Base-by-base conservation (phyloP, 37 sponge, comb jelly and placozoan genomes). In the Cliona cf. orientalis region DNA sequence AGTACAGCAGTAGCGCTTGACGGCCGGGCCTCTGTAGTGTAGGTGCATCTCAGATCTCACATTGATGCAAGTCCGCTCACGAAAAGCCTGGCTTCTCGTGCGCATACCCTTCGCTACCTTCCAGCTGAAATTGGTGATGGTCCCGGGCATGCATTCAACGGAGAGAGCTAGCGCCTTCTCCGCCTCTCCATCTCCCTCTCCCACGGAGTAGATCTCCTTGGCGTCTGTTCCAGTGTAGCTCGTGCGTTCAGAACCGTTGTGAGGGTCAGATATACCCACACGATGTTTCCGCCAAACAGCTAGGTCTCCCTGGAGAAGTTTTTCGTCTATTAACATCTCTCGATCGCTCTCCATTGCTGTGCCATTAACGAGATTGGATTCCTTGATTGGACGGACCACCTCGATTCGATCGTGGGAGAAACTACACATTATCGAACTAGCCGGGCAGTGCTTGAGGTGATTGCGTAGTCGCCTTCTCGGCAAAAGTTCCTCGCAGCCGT, bases 391-490 rank as follows among this genome's bases (percentile, higher is more conserved):
- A 21, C 32, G 17, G 7, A 19, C 19, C 25, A 26, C 40, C 42
- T 33, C 41, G 23, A 39, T 26, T 43, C 82, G 39, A 34, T 71
- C 43, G 37, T 82, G 42, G 21, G 59, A 45, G 73, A 82, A 82
- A 0, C 38, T 21, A 23, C 91, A 90, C 63, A 56, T 23, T 3
- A 85, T 32, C 0, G 62, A 55, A 70, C 86, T 90, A 9, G 91
- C 91, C 2, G 91, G 86, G 45, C 91, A 90, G 72, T 58, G 76
- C 36, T 73, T 55, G n/a, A 90, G 3, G 80, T 90, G 91, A 14
- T 0, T 49, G 4, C 31, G 1, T 9, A 90, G 41, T 2, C 61
- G 49, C 26, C 25, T 46, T 42, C 91, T 49, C 28, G 21, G 22
- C 14, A 90, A 3, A 14, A 23, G 23, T 57, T 36, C 39, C 21